Base-by-base conservation (phyloP, 2,797 vertebrate genomes). In the Spinus pinus region DNA sequence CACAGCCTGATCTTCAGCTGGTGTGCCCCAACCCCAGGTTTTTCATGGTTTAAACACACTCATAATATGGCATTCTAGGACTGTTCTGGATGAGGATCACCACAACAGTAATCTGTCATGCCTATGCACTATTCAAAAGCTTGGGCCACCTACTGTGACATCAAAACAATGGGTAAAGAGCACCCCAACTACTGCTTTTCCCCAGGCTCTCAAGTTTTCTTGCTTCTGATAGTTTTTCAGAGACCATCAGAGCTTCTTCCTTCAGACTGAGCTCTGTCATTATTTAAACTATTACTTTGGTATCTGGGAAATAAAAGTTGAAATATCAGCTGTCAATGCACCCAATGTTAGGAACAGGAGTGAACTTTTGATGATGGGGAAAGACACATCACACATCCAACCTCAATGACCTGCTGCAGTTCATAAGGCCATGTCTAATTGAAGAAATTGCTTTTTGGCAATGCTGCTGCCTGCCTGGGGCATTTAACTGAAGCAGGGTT, bases 261-360 rank as follows among this genome's bases (percentile, higher is more conserved):
- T 69, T 77, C 62, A 72, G 42, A 78, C 13, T 35, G 66, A 91
- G 25, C 16, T 61, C 75, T 19, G 3, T 9, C 46, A 33, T 71
- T 86, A 44, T 60, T 84, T 86, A 56, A 79, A 77, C 20, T 33
- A 69, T 31, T 35, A 24, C 25, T 53, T 79, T 49, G 24, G 11
- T 74, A 71, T 61, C 41, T 53, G n/a, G 72, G 69, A 86, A 88
- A 81, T 9, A 16, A 0, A 67, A 42, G 11, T 14, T 42, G 49
- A 91, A 91, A 53, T 74, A 87, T 6, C 81, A 88, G 62, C 46
- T 86, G 57, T 57, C 44, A 61, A 16, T 12, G n/a, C 6, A 70
- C 6, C 4, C 37, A n/a, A 0, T 30, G 18, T 41, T 41, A 70
- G 47, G 44, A 66, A 64, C 0, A 0, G 11, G 39, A 93, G 62